Evolutionary conservation across 2,888 invertebrate species (phyloP).

Genomic region (Blastobasis lacticolella): DNA sequence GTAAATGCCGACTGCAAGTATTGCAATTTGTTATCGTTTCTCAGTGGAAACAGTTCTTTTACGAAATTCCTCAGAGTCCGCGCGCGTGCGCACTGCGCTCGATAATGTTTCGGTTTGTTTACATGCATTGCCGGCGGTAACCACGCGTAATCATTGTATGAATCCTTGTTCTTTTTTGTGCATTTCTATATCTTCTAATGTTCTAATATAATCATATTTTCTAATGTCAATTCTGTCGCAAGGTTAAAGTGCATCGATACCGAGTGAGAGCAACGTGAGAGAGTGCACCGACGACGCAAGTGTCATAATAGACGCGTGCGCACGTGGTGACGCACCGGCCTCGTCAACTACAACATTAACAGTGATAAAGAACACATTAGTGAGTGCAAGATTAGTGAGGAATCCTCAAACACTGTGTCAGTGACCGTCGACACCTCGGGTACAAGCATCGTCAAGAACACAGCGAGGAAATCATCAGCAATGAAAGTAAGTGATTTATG

Average conservation of each 20-base stretch:
- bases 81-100: no score
- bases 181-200: no score
- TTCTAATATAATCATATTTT: no score
- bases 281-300: conserved; percentile 6
- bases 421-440: conserved; percentile 2
- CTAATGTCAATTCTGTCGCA: conserved; percentile 8
- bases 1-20: conserved; percentile 14
- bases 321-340: conserved; percentile 3
- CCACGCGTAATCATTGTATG: no score
- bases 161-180: no score
- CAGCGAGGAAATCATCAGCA: conserved; percentile 34
- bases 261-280: conserved; percentile 26
- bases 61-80: no score
- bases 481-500: conserved; percentile 50
- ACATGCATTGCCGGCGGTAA: no score
- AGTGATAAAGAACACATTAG: conserved; percentile 10
- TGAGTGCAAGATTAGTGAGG: conserved; percentile 15
- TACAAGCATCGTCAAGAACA: conserved; percentile 3
- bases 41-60: no score
- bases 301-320: conserved; percentile 6
- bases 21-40: neutral
- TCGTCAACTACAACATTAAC: conserved; percentile 10
- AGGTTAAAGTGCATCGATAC: conserved; percentile 34
- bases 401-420: conserved; percentile 12
- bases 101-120: no score